Conservation (phyloP, 2,888 invertebrate species). For the Helobdella robusta region DNA sequence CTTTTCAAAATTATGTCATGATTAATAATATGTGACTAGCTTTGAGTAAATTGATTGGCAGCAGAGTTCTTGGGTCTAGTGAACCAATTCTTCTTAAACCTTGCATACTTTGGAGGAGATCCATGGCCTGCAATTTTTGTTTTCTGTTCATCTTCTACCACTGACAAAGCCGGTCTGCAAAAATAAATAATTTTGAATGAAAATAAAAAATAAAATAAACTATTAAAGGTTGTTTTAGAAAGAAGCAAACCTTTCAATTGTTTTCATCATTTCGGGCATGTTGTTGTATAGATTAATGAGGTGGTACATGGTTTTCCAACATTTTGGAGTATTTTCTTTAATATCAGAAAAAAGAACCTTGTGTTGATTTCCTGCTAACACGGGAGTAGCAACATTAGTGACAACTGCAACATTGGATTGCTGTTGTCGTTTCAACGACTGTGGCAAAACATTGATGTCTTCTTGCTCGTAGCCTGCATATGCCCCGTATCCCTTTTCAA, state of each 20-base stretch:
- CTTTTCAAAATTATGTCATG: background rate
- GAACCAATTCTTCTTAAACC: too few relatives aligned
- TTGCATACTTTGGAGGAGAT: too few relatives aligned
- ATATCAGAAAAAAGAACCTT: constrained; percentile 48
- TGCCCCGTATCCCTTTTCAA: background rate
- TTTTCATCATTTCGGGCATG: constrained; percentile 82
- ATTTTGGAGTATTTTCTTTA: constrained; percentile 60
- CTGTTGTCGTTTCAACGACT: constrained; percentile 44
- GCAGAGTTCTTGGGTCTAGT: too few relatives aligned
- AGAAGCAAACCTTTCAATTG: constrained; percentile 44
- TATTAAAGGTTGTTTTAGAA: background rate
- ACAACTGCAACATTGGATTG: constrained; percentile 38
- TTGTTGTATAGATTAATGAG: constrained; percentile 83
- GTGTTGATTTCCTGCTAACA: constrained; percentile 40
- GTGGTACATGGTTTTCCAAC: constrained; percentile 89
- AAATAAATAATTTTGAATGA: background rate
- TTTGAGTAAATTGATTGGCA: background rate
- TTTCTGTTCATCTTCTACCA: too few relatives aligned
- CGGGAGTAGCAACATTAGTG: constrained; percentile 44
- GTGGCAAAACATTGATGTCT: constrained; percentile 35
- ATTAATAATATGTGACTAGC: background rate
- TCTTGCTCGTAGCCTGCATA: background rate
- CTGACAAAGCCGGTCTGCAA: background rate
- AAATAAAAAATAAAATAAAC: background rate
- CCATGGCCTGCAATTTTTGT: too few relatives aligned